Base-by-base conservation (phyloP, 2,888 invertebrate genomes). In the Ashinkailepas kermadecensis region DNA sequence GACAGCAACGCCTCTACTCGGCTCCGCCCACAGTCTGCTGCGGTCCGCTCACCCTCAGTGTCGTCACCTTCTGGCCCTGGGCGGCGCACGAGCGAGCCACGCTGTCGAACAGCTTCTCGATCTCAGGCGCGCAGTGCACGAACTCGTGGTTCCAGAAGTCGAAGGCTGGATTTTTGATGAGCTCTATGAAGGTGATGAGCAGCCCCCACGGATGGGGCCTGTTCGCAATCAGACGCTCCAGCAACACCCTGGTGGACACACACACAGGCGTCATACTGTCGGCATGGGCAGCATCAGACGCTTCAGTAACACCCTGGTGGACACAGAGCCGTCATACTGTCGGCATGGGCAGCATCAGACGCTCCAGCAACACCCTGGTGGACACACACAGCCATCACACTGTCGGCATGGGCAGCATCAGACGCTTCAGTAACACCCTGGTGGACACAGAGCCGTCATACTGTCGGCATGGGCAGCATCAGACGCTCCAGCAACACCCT, bases 121-220 rank as follows among this genome's bases (percentile, higher is more conserved):
- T 99, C 89, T 99, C 99, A 1, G 99, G 97, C 39, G 99, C 99
- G 88, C 99, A 99, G 87, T 97, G 97, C 1, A 99, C 99, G 89
- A 99, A 99, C 87, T 99, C 98, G 87, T 99, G 99, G 84, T 93
- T 93, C 99, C 99, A 99, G 89, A 99, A 99, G 88, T 97, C 97
- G 90, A 98, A 99, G 56, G 93, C 92, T 11, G 97, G 97, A 89
- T 99, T 99, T 88, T 99, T 98, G 86, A 99, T 99, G 83, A 99
- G 91, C 88, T 99, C 99, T 85, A 99, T 99, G 89, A 99, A 99
- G 0, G 99, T 99, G 85, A 99, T 97, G 65, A 99, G 90, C 79
- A 99, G 90, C 21, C 99, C 99, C 99, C 99, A 99, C 0, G 99
- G 99, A 89, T 99, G 99, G 9, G 99, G 99, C 80, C 99, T 91